Evolutionary conservation across 1,140 invertebrate species (phyloP), one percentile per base, ranked within the genome.

Genomic region (Drosophila kanapiae): DNA sequence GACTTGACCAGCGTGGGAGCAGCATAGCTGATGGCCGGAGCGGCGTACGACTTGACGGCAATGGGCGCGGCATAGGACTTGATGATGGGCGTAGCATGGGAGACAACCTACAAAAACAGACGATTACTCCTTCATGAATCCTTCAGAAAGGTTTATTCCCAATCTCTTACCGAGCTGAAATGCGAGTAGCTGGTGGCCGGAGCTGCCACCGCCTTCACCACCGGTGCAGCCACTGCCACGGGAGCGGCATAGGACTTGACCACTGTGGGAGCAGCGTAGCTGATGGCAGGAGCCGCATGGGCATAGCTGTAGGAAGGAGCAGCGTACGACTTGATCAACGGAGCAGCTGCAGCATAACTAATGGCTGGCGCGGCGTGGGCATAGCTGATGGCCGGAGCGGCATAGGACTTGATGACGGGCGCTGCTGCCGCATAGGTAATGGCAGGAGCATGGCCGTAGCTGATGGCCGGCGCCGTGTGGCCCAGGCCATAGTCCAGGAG

Each of bases 161-260:
- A 4, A 42, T 59, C 82, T 56, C 87, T 78, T 71, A 91, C 88
- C 74, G 82, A 84, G 33, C 88, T 91, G 53, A 91, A 91, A 14
- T 86, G 82, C 0, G 88, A 82, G 75, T 91, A 91, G 33, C 86
- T 91, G 48, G 81, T 82, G 51, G 82, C 82, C 16, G 75, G 75
- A 14, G 84, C 80, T 16, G 80, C 70, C 48, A 65, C 72, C 2
- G 43, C 70, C 9, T 78, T 54, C 14, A 65, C 72, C 7, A 51
- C 49, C 33, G 49, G 49, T 16, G 49, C 49, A 33, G 49, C 49
- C n/a, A 51, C 49, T 11, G 43, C 70, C 7, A 81, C 51, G 5
- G 83, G 74, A 7, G 90, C 75, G 5, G 81, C 83, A 61, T 84
- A 82, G 7, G 82, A 84, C 53, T 87, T 87, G 23, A 83, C 45